phyloP scores from a whole-genome alignment of 92 coral and sea anemone species.

The Micromussa lordhowensis region DNA sequence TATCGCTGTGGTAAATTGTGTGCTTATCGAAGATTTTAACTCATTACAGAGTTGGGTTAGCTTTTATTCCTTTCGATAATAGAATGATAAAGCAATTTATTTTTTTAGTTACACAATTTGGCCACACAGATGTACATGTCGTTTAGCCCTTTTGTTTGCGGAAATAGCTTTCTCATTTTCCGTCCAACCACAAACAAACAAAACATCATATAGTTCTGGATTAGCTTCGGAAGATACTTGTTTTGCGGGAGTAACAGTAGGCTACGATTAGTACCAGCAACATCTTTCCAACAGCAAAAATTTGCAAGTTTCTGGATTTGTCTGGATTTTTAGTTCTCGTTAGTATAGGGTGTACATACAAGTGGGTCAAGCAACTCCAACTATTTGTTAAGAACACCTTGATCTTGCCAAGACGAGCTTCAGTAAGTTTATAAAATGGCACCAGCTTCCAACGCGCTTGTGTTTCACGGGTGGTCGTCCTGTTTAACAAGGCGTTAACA shows the following conservation, averaged over 20 bases:
- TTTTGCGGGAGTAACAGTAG: neutral
- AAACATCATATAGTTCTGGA: neutral
- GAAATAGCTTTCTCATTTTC: neutral
- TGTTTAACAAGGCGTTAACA: conserved; percentile 16
- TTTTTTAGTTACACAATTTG: neutral
- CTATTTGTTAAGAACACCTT: neutral
- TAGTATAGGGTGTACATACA: neutral
- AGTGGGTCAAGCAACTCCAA: neutral
- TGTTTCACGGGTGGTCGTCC: neutral
- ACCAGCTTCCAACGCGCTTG: neutral
- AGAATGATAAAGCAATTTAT: neutral
- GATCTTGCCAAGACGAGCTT: neutral
- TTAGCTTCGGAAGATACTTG: neutral
- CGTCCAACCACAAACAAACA: neutral
- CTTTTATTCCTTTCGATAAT: neutral
- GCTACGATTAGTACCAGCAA: neutral
- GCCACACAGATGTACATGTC: neutral
- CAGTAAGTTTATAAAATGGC: neutral
- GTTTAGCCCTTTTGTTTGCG: neutral
- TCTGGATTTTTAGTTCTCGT: neutral
- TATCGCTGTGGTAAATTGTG: neutral
- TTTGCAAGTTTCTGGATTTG: neutral
- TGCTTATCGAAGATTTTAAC: neutral
- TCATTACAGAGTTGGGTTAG: neutral
- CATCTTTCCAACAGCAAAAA: neutral